Evolutionary conservation across 2,113 vertebrate genomes (phyloP).

Genomic region (Anseranas semipalmata): DNA sequence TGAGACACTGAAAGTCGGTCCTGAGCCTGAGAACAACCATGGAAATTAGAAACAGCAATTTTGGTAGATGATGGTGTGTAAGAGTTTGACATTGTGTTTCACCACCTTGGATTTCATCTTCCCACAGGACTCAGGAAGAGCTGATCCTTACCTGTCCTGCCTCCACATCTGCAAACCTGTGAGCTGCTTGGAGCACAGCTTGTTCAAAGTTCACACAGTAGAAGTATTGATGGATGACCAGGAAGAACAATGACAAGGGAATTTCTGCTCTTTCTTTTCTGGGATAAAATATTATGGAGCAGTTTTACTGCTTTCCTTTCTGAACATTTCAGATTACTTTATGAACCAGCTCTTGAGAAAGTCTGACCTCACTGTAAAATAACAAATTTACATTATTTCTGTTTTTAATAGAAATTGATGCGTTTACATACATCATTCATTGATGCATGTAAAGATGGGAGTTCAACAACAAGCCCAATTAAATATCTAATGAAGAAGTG

Average conservation of each 20-base stretch:
- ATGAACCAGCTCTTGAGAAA: not conserved
- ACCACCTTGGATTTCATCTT: not conserved
- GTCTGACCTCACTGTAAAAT: not conserved
- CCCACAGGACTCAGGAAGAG: not conserved
- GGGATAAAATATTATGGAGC: not conserved
- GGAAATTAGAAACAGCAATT: not conserved
- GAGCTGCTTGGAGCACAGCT: not conserved
- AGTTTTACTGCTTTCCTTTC: not conserved
- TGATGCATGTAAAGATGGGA: not conserved
- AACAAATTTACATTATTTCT: not conserved
- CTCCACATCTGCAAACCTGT: not conserved
- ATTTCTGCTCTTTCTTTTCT: not conserved
- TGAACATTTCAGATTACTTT: not conserved
- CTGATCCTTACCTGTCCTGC: not conserved
- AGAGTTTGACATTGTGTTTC: not conserved
- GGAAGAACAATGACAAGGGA: not conserved
- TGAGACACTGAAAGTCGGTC: not conserved
- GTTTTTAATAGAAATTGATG: not conserved
- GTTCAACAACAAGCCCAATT: not conserved
- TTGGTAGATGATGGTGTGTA: not conserved
- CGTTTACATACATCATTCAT: too few species aligned
- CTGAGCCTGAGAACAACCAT: not conserved
- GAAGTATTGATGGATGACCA: not conserved
- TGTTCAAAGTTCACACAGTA: not conserved
- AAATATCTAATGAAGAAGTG: not conserved